These are phyloP conservation scores for Tanypteryx hageni DNA, from an alignment of 2,888 invertebrate species.

Conservation along the genomic window DNA sequence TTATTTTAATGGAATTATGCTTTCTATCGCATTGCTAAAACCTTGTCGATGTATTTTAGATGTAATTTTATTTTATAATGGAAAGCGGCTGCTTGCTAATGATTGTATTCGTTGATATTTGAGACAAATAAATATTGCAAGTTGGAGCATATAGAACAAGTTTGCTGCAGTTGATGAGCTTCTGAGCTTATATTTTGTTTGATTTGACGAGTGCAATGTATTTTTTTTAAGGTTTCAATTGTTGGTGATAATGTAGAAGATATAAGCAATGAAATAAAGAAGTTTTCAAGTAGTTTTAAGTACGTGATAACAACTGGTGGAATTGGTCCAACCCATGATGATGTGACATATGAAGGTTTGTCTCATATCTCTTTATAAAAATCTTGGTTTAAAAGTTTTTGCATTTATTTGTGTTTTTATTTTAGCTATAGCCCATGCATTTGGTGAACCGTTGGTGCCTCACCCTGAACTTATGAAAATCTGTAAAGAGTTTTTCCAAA, in stretches of 20 bases:
- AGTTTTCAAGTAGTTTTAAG: conserved; percentile 79
- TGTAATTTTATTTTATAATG: too few relatives aligned
- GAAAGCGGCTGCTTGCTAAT: too few relatives aligned
- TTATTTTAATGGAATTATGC: too few relatives aligned
- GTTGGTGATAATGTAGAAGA: conserved; percentile 81
- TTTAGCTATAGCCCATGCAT: conserved; percentile 76
- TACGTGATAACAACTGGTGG: conserved; percentile 87
- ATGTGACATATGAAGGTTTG: conserved; percentile 84
- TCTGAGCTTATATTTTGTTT: not conserved
- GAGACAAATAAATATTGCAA: too few relatives aligned
- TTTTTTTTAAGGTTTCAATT: conserved; percentile 79
- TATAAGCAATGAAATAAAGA: conserved; percentile 81
- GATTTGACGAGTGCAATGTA: not conserved
- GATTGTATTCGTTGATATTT: too few relatives aligned
- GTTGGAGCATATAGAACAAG: too few relatives aligned
- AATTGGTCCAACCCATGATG: conserved; percentile 88
- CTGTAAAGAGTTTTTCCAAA: conserved; percentile 75
- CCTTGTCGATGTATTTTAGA: too few relatives aligned
- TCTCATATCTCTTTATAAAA: not conserved
- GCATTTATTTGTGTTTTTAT: not conserved
- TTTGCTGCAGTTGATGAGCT: too few relatives aligned
- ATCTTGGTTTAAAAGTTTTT: not conserved
- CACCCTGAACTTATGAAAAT: conserved; percentile 76
- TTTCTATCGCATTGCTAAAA: too few relatives aligned
- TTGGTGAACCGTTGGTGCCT: conserved; percentile 75